Base-by-base conservation (phyloP, 2,113 vertebrate genomes). In the Plestiodon gilberti region DNA sequence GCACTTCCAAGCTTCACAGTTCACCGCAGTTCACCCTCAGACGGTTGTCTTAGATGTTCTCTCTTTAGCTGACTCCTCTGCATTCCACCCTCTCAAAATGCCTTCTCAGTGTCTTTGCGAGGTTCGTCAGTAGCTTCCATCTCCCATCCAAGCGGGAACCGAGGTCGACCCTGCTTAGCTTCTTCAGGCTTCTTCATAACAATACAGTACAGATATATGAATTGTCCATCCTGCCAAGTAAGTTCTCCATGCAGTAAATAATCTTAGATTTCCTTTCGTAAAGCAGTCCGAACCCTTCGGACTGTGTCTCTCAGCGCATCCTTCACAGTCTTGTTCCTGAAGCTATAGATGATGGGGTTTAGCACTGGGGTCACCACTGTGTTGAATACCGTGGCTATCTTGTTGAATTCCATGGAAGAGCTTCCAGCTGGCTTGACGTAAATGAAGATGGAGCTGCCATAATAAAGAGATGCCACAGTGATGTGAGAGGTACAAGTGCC, bases 271-370 rank as follows among this genome's bases (percentile, higher is more conserved):
- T 81, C n/a, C 35, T 22, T 35, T 59, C 23, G 18, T 4, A 61
- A 78, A 20, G 3, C 20, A 23, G 28, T 9, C 76, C 6, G 4
- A 52, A 78, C 18, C 59, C 57, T 76, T 30, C 76, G 64, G 4
- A 82, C 10, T 3, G 17, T 67, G 2, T 78, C 74, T 71, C 70
- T 62, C 30, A 92, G 15, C 1, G 82, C 73, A 6, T 40, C 43
- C 64, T 83, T 85, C 33, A 89, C 89, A 55, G 67, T 70, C 59
- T 88, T 75, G 20, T 89, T 91, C 43, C 69, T 28, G 25, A 89
- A 80, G n/a, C 82, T 91, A 2, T 87, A 89, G 33, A 88, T 91
- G 25, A 91, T 79, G 59, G 88, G 90, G 74, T 91, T 91, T 71
- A 87, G 20, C 85, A 83, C 57, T 2, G 88, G 87, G 1, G 84